Base-by-base conservation (phyloP, 2,113 vertebrate species). In the Gallinago undulata region DNA sequence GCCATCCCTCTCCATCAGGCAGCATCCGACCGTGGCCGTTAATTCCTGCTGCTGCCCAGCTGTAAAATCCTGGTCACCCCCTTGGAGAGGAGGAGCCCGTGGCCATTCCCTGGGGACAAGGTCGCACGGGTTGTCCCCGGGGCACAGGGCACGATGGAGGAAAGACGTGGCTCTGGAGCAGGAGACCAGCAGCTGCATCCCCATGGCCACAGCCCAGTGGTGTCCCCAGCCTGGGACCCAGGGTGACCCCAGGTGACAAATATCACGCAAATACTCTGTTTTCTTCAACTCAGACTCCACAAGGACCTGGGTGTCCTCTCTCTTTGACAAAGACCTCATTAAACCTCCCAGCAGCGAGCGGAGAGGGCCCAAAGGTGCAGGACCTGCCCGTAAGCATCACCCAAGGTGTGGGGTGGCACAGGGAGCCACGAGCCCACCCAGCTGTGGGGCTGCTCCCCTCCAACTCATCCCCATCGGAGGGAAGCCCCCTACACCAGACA, bases 401-500 rank as follows among this genome's bases (percentile, higher is more conserved):
- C 27, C 19, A 1, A 1, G 41, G 33, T 2, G 5, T 0, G 23
- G 41, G 69, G 63, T 9, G 27, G 23, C 77, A 64, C 33, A 4
- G 1, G 50, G 63, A 77, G 39, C 37, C 33, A 13, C 2, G 6
- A 57, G 35, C n/a, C 57, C 76, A 33, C 47, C 64, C 14, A 0
- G 37, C 31, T 60, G 30, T 3, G 5, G 67, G n/a, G 41, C 45
- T 5, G 24, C 28, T 56, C 64, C 30, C 43, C 67, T 51, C 43
- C 57, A 45, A 19, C 43, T 66, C 51, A 19, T 11, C 57, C 12
- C 31, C 87, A 33, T 9, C 4, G 0, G 16, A 11, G 64, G 16
- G 7, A 19, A 17, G 3, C 3, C 8, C 23, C 15, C 22, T 8
- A 0, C 39, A 12, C 10, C 2, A 0, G 8, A 21, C 50, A 68